Evolutionary conservation across 2,888 invertebrate species (phyloP), one percentile per base, ranked within the genome.

Genomic region (Campaea margaritaria): DNA sequence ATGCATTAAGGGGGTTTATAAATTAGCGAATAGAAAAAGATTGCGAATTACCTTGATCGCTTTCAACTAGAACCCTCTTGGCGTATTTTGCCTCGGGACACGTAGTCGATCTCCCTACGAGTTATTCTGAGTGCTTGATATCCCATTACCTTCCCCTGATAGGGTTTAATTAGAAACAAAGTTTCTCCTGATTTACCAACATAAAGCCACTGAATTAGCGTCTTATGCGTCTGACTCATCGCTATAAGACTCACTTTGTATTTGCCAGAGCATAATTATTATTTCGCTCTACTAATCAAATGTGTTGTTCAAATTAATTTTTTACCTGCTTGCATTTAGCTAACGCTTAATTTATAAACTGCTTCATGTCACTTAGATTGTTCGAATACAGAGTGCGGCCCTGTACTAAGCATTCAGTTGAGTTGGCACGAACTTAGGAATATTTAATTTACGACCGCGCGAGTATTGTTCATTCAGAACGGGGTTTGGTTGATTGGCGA

Each of bases 381-480:
- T 45, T 48, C 38, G 43, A 42, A 64, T 45, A 39, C 38, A 46
- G 44, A 64, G 58, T 50, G 55, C 61, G 56, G 57, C 60, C 59
- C 57, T 57, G 59, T 38, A 55, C 73, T 74, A 74, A 77, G 73
- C 72, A 73, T 68, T 68, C 62, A 53, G 72, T 69, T 70, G 73
- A 73, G 73, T 78, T 79, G 79, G 82, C 81, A 80, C 78, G 79
- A 80, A 82, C 84, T 83, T 85, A 83, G 81, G 73, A 79, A 78
- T 83, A 80, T 82, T 79, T 86, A 85, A 90, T 91, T 91, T 91
- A 91, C 84, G 91, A 89, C 77, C 81, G 66, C 69, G 74, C 77
- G 76, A 78, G 89, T 82, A 91, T 91, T 91, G 91, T 91, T 91
- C 91, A 89, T 89, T 89, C 84, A 90, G 80, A 82, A 81, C 83